Percentiles rank a stretch among this genome's conserved stretches.
Conservation (phyloP, 92 coral and sea anemone species). For the Zoanthus sansibaricus region DNA sequence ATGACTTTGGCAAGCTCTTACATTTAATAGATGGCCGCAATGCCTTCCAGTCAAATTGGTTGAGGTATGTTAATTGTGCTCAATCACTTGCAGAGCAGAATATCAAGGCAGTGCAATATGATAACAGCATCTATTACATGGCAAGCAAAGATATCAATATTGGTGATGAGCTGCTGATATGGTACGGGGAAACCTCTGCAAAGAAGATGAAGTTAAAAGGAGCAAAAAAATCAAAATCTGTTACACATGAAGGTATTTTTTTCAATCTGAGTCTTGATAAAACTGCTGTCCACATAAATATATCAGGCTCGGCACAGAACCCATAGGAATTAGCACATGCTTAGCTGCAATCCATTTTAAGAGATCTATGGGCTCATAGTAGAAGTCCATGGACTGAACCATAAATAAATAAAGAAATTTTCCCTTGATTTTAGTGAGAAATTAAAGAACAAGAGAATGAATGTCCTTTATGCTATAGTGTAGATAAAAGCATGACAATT, state of each 20-base stretch:
- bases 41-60: constrained; percentile 96
- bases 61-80: constrained; percentile 88
- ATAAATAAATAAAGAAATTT: no score
- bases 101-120: constrained; percentile 92
- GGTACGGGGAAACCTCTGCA: constrained; percentile 83
- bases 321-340: no score
- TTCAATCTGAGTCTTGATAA: no score
- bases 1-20: constrained; percentile 86
- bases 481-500: no score
- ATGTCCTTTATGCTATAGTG: no score
- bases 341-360: no score
- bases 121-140: constrained; percentile 93
- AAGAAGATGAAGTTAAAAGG: constrained; percentile 74
- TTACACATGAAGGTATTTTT: constrained; percentile 23
- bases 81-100: constrained; percentile 77
- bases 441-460: no score
- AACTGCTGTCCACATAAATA: background rate
- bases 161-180: constrained; percentile 87
- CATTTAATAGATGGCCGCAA: constrained; percentile 90
- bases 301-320: background rate
- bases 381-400: no score
- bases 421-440: no score
- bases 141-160: constrained; percentile 79
- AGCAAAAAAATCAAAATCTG: constrained; percentile 43
- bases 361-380: no score